Conservation (phyloP, 2,888 invertebrate species). For the Spodoptera littoralis region DNA sequence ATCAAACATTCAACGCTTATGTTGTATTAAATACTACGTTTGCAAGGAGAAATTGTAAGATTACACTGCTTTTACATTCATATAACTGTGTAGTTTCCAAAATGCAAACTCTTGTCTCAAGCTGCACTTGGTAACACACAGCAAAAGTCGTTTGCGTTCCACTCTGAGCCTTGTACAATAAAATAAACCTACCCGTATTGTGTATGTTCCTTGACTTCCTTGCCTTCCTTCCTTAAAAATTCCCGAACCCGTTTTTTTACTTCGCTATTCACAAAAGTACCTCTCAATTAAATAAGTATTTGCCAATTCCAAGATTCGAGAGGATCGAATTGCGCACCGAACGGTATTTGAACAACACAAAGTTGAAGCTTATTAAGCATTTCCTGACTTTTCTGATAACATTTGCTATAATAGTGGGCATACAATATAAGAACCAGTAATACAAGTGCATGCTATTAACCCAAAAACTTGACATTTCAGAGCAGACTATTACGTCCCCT, state of each 20-base stretch:
- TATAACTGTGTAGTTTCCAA: conserved; percentile 27
- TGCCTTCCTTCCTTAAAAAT: conserved; percentile 26
- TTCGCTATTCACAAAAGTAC: conserved; percentile 25
- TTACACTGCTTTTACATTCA: conserved; percentile 45
- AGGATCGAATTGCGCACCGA: conserved; percentile 18
- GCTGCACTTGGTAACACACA: conserved; percentile 32
- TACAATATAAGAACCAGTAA: conserved; percentile 17
- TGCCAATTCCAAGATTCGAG: conserved; percentile 20
- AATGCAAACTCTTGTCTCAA: conserved; percentile 39
- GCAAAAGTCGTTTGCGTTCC: conserved; percentile 39
- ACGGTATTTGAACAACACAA: conserved; percentile 21
- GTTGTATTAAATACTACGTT: conserved; percentile 31
- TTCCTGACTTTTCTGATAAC: conserved; percentile 23
- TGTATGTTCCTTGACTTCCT: conserved; percentile 25
- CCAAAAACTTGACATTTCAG: conserved; percentile 57
- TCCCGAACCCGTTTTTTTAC: conserved; percentile 13
- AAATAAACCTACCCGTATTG: conserved; percentile 31
- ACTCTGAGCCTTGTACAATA: conserved; percentile 22
- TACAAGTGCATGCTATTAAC: conserved; percentile 50
- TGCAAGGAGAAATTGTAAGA: conserved; percentile 39
- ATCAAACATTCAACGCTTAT: conserved; percentile 29
- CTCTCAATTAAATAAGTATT: conserved; percentile 41
- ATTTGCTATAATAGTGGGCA: conserved; percentile 21
- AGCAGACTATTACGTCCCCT: conserved; percentile 49
- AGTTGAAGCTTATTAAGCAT: conserved; percentile 26